Base-by-base conservation (phyloP, 2,113 vertebrate species). In the Sardina pilchardus region DNA sequence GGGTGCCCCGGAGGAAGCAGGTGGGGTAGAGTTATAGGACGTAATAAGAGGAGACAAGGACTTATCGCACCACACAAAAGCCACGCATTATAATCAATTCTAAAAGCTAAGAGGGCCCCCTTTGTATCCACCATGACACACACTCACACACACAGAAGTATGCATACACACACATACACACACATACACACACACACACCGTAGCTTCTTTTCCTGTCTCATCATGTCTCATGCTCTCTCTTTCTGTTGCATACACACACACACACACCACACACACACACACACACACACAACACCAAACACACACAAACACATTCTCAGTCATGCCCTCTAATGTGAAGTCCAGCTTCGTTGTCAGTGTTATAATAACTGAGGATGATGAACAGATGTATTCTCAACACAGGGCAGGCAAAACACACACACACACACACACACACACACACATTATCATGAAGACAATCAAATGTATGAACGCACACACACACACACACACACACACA, bases 21-120 rank as follows among this genome's bases (percentile, higher is more conserved):
- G 90, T 90, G 88, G 92, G 93, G 94, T 94, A 93, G 89, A 94
- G 94, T 95, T 93, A 88, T 94, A 94, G 92, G 88, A 89, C 91
- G 91, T 95, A 95, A 95, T 95, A 94, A 94, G 90, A 95, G 94
- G 95, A 94, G 94, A 95, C 95, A 95, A 94, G 83, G 92, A 93
- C 92, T 94, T 95, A 93, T 92, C 92, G 92, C 85, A 91, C 93
- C 93, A 92, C 94, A 95, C 94, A 94, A 95, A 95, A 93, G 90
- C 92, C 92, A 88, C 91, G 93, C 92, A 94, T 94, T 94, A 94
- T 95, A 94, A 95, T 95, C 95, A 95, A 95, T 95, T 95, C 94
- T 91, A 93, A 95, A 95, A 95, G 95, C 93, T 94, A 95, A 95
- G 91, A 78, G 91, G 92, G 92, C 91, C 92, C 92, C 91, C 92